Base-by-base conservation (phyloP, 2,888 invertebrate genomes). In the Heliconius ismenius region DNA sequence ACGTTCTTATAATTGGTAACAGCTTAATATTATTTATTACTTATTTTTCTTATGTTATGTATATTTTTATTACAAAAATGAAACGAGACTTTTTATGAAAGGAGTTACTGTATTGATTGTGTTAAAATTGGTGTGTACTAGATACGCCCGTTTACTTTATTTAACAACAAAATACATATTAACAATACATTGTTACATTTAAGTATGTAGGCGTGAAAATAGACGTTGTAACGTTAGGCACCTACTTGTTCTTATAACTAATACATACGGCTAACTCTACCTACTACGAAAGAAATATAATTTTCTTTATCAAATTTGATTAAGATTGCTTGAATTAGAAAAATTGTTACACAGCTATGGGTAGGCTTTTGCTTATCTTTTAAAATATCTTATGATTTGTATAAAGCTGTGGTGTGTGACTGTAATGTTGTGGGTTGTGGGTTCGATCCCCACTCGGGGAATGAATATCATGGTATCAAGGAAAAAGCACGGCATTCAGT, bases 171-270 rank as follows among this genome's bases (percentile, higher is more conserved):
- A 79, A 77, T 77, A 73, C 73, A 75, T 74, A 75, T 73, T 78
- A 76, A 74, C n/a, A 69, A n/a, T 73, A 79, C 79, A 74, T 79
- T 73, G 82, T 82, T 76, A 78, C n/a, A 32, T 58, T 73, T 26
- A 60, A 72, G 62, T 43, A 62, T 62, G 77, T 79, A 76, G 77
- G 78, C 69, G 65, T 75, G 26, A 62, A 28, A 68, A 77, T 4
- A 68, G 24, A 26, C 68, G 0, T 10, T 49, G 18, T 18, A 49
- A 26, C 0, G 26, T 24, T 13, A 62, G 6, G 24, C 6, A 62
- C 32, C 32, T 32, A 32, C 26, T n/a, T 26, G 13, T 21, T 49
- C 62, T 13, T 62, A 58, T 10, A 18, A 18, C 1, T 49, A 49
- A 49, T 49, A 49, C 2, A 49, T 49, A 49, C 15, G 1, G 6